Evolutionary conservation across 2,888 invertebrate genomes (phyloP), one percentile per base, ranked within the genome.

Genomic region (Hydropsyche betteni): DNA sequence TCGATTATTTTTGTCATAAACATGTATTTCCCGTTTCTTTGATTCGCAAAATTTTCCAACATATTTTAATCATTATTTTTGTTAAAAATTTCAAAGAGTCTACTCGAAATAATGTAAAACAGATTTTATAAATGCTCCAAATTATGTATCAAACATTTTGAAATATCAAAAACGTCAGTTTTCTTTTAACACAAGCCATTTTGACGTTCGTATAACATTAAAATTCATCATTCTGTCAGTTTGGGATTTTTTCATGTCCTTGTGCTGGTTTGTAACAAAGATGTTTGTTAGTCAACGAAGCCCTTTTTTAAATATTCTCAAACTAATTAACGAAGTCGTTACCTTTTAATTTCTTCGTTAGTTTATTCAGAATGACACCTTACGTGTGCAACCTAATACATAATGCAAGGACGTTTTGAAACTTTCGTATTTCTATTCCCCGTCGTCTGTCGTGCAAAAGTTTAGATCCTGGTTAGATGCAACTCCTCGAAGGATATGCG

Each of bases 1-100:
- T 64, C n/a, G 36, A 10, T 64, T 64, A 10, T 36, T 64, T 64
- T 64, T 64, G 64, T 64, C 64, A 64, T 33, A 64, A 64, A 64
- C 64, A 64, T 34, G n/a, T 8, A 36, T 36, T 64, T 64, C 64
- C 64, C 10, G 64, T 33, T 64, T 64, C 55, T 64, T 64, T 61
- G n/a, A 44, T 44, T 44, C 44, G 44, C 44, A 4, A 16, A 61
- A 61, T 61, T 24, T 55, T 55, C 55, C 14, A 4, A 55, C 14
- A 4, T n/a, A 12, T 51, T 51, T 24, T 24, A 24, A 24, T 24
- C 24, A 55, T n/a, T 55, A 44, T 44, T 8, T 44, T 44, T 44
- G 6, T 8, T 44, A 44, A 8, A 44, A 1, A 44, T 44, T 44
- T 10, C 6, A 44, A 44, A 44, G 44, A 44, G 44, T 44, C 44